These are phyloP conservation scores for Malacoraja senta DNA, from an alignment of 2,797 vertebrate species.

Conservation along the genomic window DNA sequence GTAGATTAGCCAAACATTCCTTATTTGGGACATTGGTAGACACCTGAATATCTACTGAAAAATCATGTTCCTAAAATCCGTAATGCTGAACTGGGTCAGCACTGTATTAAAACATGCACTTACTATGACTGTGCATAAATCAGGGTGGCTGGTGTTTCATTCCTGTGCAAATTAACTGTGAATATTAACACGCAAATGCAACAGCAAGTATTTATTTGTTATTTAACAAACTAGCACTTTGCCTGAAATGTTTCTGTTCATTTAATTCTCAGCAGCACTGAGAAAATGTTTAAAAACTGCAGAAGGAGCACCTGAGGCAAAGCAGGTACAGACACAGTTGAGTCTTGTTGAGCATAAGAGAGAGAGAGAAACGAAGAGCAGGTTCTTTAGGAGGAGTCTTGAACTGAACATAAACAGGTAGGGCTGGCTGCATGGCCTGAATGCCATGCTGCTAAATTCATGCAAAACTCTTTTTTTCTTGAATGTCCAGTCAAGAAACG, in stretches of 20 bases:
- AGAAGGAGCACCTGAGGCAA: not conserved
- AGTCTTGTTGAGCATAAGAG: not conserved
- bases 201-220: conserved; percentile 20
- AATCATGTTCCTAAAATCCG: not conserved
- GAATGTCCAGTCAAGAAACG: not conserved
- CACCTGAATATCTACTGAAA: not conserved
- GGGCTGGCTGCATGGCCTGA: not conserved
- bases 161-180: conserved; percentile 33
- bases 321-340: not conserved
- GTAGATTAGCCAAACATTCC: not conserved
- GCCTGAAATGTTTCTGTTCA: conserved; percentile 21
- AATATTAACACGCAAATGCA: conserved; percentile 26
- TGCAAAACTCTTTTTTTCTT: not conserved
- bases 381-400: not conserved
- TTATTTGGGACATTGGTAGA: not conserved
- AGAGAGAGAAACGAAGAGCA: not conserved
- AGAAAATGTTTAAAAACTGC: not conserved
- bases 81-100: not conserved
- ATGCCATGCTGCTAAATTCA: not conserved
- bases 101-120: not conserved
- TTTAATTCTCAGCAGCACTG: not conserved
- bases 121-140: not conserved
- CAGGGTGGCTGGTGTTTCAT: conserved; percentile 15
- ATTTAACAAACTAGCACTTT: conserved; percentile 27
- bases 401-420: not conserved